A percentile compares a stretch with the other conserved stretches of the same genome.
phyloP scores from a whole-genome alignment of 2,113 vertebrate species.

The Rhabdornis inornatus region DNA sequence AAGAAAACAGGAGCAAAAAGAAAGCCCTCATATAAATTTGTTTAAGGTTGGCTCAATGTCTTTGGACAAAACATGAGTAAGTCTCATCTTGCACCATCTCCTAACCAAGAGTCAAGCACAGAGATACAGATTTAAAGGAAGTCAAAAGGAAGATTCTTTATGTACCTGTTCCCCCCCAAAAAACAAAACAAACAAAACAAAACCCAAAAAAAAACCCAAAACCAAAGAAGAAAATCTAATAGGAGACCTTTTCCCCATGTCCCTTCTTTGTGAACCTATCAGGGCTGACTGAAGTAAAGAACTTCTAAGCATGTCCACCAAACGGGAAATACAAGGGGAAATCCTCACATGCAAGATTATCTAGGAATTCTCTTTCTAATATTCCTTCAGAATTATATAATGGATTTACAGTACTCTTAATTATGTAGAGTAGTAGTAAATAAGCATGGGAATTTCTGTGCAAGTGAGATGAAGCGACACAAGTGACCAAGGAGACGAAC shows the following conservation, averaged over 20 bases:
- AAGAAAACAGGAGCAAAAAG: not conserved
- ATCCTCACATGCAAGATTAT: not conserved
- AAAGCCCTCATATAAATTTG: not conserved
- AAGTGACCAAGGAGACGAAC: not conserved
- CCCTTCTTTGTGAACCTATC: not conserved
- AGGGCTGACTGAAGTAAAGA: not conserved
- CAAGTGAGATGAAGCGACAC: not conserved
- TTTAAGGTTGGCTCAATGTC: not conserved
- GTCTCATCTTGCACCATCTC: not conserved
- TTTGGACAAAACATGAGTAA: not conserved
- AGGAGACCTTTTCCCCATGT: not conserved
- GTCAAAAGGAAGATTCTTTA: not conserved
- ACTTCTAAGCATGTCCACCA: fast-evolving
- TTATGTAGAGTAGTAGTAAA: not conserved
- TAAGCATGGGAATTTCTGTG: not conserved
- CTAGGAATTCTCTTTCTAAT: not conserved
- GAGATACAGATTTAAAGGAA: not conserved
- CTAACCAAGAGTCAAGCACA: not conserved
- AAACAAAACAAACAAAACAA: not conserved
- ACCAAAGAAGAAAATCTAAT: not conserved
- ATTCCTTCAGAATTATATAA: not conserved
- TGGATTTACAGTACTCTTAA: not conserved
- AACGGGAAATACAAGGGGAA: not conserved
- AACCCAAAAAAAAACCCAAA: not conserved
- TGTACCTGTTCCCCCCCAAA: fast-evolving